phyloP scores from a whole-genome alignment of 2,888 invertebrate species.

The Nebria salina region DNA sequence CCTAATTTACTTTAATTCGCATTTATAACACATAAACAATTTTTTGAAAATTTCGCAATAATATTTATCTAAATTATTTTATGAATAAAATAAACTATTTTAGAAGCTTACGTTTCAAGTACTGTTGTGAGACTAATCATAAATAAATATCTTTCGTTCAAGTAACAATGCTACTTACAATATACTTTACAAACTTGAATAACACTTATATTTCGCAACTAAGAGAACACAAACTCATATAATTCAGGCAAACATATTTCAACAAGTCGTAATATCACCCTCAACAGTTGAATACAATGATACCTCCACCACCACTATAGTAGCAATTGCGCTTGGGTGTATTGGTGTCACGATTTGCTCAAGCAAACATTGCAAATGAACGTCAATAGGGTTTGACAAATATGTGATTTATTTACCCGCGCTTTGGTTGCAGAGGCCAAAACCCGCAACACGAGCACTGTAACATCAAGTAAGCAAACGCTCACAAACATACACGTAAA shows the following conservation, averaged over 20 bases:
- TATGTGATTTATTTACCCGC: constrained; percentile 46
- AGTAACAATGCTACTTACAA: background rate
- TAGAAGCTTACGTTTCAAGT: too few species aligned
- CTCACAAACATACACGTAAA: constrained; percentile 21
- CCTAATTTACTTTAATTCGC: background rate
- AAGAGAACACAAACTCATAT: background rate
- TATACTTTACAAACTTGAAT: background rate
- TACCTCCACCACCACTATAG: background rate
- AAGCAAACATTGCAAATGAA: constrained; percentile 43
- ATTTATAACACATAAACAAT: too few species aligned
- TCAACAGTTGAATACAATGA: background rate
- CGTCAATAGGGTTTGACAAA: constrained; percentile 45
- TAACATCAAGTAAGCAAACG: constrained; percentile 7
- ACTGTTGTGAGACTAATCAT: too few species aligned
- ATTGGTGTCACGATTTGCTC: constrained; percentile 19
- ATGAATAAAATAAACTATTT: too few species aligned
- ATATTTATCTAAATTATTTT: too few species aligned
- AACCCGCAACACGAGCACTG: background rate
- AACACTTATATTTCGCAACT: background rate
- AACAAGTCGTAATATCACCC: background rate
- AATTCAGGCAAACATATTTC: background rate
- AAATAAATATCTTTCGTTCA: background rate
- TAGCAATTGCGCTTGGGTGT: background rate
- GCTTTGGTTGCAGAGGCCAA: background rate
- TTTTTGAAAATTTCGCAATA: too few species aligned